Base-by-base conservation (phyloP, 2,797 vertebrate species). In the Smutsia temminckii region DNA sequence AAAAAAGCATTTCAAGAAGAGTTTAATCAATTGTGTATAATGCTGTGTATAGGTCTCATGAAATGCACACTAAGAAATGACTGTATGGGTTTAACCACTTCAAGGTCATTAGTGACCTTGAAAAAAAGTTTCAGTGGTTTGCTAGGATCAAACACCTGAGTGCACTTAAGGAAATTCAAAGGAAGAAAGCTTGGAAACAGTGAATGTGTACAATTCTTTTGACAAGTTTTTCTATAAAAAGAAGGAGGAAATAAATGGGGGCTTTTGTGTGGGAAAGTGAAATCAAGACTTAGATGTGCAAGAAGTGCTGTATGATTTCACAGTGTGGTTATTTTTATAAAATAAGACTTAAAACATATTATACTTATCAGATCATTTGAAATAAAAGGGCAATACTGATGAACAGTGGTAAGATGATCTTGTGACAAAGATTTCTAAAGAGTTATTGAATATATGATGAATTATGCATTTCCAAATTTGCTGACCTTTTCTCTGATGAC, bases 401-500 rank as follows among this genome's bases (percentile, higher is more conserved):
- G 9, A 86, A 63, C 61, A 53, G 23, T 91, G 57, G 29, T 46
- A 49, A 68, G 86, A 79, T 75, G 32, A 86, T 94, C 34, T 46
- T 46, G 5, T 75, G 69, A 42, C 29, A 85, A 92, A 69, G 13
- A 59, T 83, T 94, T 94, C 37, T 66, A 85, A 87, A 83, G 17
- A 89, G 32, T 81, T 94, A 81, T 85, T 96, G 72, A 94, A 93
- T 55, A 49, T 63, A 61, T 85, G 66, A 93, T 89, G 42, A 96
- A 95, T 96, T 80, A 89, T 64, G 42, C 49, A 88, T 93, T 96
- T 93, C 46, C 14, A 93, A 92, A 93, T 94, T 89, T 80, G 37
- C 34, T 93, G 90, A 92, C 72, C 80, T 94, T 97, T 93, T 92
- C 90, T 84, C 20, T 95, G 63, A 93, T 94, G 91, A 93, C 79